phyloP scores from a whole-genome alignment of 2,113 vertebrate genomes.

The Saimiri boliviensis region DNA sequence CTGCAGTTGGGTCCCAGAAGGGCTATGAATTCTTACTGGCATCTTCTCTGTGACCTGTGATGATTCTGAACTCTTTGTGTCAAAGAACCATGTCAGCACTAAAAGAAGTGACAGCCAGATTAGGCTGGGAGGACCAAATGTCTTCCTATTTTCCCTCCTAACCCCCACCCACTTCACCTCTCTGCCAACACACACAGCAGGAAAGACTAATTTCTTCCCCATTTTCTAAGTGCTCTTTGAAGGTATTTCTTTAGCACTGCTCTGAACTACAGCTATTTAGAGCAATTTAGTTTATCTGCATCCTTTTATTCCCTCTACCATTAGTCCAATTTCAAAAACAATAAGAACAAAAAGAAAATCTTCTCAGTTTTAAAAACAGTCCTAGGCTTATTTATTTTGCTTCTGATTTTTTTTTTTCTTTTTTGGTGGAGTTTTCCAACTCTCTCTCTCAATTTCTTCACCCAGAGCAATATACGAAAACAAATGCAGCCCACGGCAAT shows the following conservation, averaged over 20 bases:
- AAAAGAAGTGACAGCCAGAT: not conserved
- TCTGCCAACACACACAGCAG: not conserved
- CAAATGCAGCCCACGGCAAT: not conserved
- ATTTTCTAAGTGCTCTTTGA: constrained; percentile 5
- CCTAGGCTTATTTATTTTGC: not conserved
- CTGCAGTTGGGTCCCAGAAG: constrained; percentile 42
- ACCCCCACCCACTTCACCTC: not conserved
- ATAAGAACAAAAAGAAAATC: not conserved
- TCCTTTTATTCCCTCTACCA: not conserved
- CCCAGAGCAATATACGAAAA: constrained; percentile 20
- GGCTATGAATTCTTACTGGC: constrained; percentile 45
- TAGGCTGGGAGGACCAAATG: not conserved
- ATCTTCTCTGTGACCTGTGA: constrained; percentile 46
- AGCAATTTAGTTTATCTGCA: constrained; percentile 51
- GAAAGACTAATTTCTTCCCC: not conserved
- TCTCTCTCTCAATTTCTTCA: constrained; percentile 33
- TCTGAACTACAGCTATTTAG: constrained; percentile 30
- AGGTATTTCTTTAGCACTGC: not conserved
- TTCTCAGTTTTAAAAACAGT: constrained; percentile 41
- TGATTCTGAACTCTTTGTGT: not conserved
- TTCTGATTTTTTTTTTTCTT: not conserved
- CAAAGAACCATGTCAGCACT: not conserved
- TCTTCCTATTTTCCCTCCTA: not conserved
- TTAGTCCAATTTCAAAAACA: constrained; percentile 35
- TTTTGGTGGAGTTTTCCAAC: not conserved